Evolutionary conservation across 2,797 vertebrate species (phyloP), one percentile per base, ranked within the genome.

Genomic region (Hydrocynus forskahlii): DNA sequence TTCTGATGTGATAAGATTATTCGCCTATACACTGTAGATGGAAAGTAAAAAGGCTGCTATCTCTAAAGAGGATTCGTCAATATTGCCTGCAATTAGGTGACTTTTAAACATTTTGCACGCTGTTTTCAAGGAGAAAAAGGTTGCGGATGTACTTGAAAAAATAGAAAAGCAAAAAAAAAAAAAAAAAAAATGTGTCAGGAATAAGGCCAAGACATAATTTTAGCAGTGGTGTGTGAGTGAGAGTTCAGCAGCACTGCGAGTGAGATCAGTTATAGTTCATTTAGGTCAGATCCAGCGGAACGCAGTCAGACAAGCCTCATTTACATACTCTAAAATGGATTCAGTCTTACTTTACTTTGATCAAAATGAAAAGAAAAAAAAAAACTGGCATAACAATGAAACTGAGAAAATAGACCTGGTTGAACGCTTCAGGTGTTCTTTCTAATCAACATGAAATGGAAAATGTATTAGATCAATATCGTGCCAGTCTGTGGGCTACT

Each of bases 21-120:
- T 79, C 70, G 52, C 80, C 75, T 82, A 84, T 80, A 85, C 69
- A 75, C 55, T 74, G 81, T 63, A 83, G 82, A 75, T 91, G 81
- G 87, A 74, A 76, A 86, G 79, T 75, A 79, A 80, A 35, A 75
- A 81, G 23, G 50, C 79, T n/a, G 38, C 78, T 86, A 91, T 91
- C 91, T 89, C 86, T 90, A 91, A 89, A 88, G 83, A 69, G 80
- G 75, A 74, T 83, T 87, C 86, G 88, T 90, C 89, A 89, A 88
- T 91, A 90, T 87, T 66, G 64, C 29, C 71, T 14, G 12, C 84
- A 87, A 87, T 85, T 87, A 87, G 76, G 80, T 84, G 70, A 66
- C 69, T 82, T 83, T 81, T 52, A 71, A 63, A 81, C 75, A 79
- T 79, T 69, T 69, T 23, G 75, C 50, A 16, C 1, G 19, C 17